Conservation (phyloP, 2,113 vertebrate genomes). For the Bettongia penicillata region DNA sequence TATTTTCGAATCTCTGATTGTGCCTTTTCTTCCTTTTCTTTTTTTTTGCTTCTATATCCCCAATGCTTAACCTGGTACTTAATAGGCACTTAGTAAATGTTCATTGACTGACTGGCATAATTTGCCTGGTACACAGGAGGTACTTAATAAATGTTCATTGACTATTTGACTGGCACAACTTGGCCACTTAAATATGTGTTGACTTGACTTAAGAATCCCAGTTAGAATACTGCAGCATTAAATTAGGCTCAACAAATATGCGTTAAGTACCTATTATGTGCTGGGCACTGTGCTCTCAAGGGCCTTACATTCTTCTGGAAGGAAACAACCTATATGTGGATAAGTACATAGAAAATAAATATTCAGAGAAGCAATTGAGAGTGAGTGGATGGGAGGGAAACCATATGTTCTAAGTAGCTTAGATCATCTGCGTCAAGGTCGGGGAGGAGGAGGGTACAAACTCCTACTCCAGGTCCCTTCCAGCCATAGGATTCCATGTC, state of each 20-base stretch:
- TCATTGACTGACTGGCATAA: background rate
- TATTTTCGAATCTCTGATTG: background rate
- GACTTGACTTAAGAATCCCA: background rate
- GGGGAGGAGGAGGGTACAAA: background rate
- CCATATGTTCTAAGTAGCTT: background rate
- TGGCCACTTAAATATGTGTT: background rate
- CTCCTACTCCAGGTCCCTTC: background rate
- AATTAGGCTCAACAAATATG: background rate
- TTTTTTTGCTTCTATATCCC: background rate
- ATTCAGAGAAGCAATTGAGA: background rate
- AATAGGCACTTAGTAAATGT: background rate
- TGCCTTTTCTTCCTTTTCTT: background rate
- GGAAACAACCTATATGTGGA: background rate
- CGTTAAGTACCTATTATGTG: background rate
- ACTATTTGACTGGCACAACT: background rate
- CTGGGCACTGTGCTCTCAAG: background rate
- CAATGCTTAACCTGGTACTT: background rate
- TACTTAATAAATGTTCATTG: background rate
- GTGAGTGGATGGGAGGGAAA: background rate
- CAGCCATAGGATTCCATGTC: background rate
- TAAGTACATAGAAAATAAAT: background rate
- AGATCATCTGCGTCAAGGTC: background rate
- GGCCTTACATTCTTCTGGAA: background rate
- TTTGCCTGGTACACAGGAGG: background rate
- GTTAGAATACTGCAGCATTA: background rate